Base-by-base conservation (phyloP, 2,113 vertebrate species). In the Sakesphorus luctuosus region DNA sequence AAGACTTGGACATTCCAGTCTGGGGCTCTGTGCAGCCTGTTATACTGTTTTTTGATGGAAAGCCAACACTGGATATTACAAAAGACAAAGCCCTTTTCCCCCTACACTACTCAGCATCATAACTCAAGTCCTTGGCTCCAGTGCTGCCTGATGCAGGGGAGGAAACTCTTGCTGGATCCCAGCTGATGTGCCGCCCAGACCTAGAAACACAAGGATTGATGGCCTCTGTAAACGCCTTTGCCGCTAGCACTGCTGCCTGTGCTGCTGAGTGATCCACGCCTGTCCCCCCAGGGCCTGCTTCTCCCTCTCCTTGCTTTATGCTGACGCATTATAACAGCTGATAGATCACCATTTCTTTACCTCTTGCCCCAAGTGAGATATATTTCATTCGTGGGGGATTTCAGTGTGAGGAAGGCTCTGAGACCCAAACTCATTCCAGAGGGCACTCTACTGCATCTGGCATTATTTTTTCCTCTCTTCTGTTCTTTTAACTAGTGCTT, bases 281-380 rank as follows among this genome's bases (percentile, higher is more conserved):
- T 80, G 75, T 55, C 18, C 26, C 68, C 38, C 35, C 24, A 47
- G 72, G 80, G 28, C 38, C 76, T 31, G 76, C 80, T 93, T 66
- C 89, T 96, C 80, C 68, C 43, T 29, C 77, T 92, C 66, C 58
- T 84, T 62, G 24, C 75, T 88, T 86, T 61, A 56, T 95, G 92
- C 83, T 96, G 93, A 92, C 4, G 10, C 88, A 65, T 95, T 93
- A 93, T 94, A 94, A 76, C 88, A 93, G 79, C 92, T 96, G 92
- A 96, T 90, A 90, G 92, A 96, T 96, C 88, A 95, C 4, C 1
- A 49, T 80, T 63, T 49, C 78, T 88, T 80, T 94, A 67, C 71
- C 19, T 85, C 56, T 89, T 13, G 2, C 56, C 88, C 44, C 79
- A 33, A 31, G 79, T 24, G 87, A 90, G 78, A 71, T 18, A 55